These are phyloP conservation scores for Dendrocincla tyrannina DNA, from an alignment of 2,797 vertebrate genomes.

Conservation along the genomic window DNA sequence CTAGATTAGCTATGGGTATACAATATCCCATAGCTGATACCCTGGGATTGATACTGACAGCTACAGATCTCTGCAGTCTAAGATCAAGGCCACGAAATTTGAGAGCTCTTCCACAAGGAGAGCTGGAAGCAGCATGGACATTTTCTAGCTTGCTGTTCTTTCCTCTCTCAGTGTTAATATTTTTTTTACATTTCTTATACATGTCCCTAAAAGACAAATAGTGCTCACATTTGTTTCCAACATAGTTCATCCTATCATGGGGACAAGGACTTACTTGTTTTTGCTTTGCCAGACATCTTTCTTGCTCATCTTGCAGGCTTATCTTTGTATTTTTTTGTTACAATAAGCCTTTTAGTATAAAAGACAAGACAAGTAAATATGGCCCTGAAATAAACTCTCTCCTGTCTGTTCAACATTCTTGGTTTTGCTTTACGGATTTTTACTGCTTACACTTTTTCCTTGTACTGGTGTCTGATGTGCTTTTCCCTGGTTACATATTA, in stretches of 20 bases:
- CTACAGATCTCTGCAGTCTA: not conserved
- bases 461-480: accelerated
- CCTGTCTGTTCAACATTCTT: not conserved
- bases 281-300: not conserved
- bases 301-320: not conserved
- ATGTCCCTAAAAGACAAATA: not conserved
- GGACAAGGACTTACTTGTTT: not conserved
- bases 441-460: not conserved
- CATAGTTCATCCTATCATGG: accelerated
- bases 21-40: not conserved
- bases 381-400: not conserved
- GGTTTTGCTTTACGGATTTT: not conserved
- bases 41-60: not conserved
- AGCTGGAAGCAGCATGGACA: not conserved
- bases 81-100: not conserved
- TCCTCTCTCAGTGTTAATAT: not conserved
- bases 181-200: not conserved
- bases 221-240: not conserved
- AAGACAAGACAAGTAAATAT: not conserved
- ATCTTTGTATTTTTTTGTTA: not conserved
- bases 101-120: not conserved
- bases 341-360: not conserved
- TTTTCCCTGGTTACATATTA: not conserved
- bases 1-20: not conserved
- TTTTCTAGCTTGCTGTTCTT: not conserved